Conservation (phyloP, 1,140 invertebrate species). For the Caenorhabditis brenneri region DNA sequence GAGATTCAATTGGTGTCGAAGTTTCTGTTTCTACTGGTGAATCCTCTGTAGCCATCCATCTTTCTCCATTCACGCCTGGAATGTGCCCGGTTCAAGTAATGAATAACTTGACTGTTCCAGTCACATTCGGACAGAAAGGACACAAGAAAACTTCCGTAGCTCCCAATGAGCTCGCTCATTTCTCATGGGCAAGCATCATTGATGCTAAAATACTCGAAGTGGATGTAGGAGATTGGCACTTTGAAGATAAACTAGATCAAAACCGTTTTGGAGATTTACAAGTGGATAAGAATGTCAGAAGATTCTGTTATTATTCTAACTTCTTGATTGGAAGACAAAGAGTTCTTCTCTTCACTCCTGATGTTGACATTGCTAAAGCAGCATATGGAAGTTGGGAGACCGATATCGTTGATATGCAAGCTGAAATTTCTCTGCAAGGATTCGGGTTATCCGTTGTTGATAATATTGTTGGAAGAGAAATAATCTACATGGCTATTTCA, state of each 20-base stretch:
- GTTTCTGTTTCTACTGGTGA: constrained; percentile 89
- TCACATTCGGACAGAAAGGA: constrained; percentile 60
- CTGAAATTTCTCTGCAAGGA: constrained; percentile 81
- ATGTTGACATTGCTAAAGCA: constrained; percentile 79
- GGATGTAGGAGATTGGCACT: constrained; percentile 57
- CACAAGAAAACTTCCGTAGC: constrained; percentile 57
- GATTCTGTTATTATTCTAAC: constrained; percentile 8
- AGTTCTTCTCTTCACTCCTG: constrained; percentile 85
- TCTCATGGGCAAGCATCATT: constrained; percentile 49
- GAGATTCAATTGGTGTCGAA: constrained; percentile 74
- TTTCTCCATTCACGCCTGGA: constrained; percentile 81
- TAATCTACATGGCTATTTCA: constrained; percentile 83
- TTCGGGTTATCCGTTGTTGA: constrained; percentile 91
- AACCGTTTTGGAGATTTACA: constrained; percentile 55
- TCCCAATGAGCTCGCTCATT: constrained; percentile 45
- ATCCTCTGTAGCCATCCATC: constrained; percentile 84
- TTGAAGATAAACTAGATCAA: constrained; percentile 55
- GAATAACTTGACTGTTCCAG: constrained; percentile 77
- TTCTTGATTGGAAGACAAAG: constrained; percentile 92
- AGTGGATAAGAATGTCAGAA: constrained; percentile 1
- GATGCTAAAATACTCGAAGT: constrained; percentile 62
- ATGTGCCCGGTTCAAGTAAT: constrained; percentile 86
- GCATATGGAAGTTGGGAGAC: constrained; percentile 75
- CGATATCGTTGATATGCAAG: constrained; percentile 63
- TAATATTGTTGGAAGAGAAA: constrained; percentile 81